These are phyloP conservation scores for Gastrophysa polygoni DNA, from an alignment of 2,888 invertebrate genomes.

Conservation along the genomic window DNA sequence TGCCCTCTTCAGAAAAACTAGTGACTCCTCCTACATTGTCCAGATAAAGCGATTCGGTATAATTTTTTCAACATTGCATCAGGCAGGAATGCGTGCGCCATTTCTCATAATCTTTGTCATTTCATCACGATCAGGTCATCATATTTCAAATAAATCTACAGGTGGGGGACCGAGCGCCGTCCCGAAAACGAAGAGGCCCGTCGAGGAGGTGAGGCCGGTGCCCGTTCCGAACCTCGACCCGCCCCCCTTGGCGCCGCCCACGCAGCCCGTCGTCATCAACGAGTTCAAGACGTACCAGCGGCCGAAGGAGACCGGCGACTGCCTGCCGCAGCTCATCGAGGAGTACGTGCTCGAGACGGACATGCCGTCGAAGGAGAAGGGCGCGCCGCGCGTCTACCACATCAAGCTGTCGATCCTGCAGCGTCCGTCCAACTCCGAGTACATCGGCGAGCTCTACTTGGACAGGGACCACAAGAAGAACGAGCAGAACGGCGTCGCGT, in stretches of 20 bases:
- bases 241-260: constrained; percentile 21
- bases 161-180: constrained; percentile 39
- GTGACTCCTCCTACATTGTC: too few relatives aligned
- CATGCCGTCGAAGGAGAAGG: constrained; percentile 61
- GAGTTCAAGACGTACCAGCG: constrained; percentile 56
- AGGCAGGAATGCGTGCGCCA: too few relatives aligned
- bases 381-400: constrained; percentile 66
- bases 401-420: constrained; percentile 88
- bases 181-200: constrained; percentile 62
- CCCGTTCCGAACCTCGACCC: constrained; percentile 31
- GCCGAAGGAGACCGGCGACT: constrained; percentile 57
- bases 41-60: too few relatives aligned
- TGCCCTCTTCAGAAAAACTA: too few relatives aligned
- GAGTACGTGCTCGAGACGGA: constrained; percentile 91
- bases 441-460: constrained; percentile 87
- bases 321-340: constrained; percentile 77
- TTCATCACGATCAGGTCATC: too few relatives aligned
- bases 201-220: constrained; percentile 26
- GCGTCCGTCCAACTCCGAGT: constrained; percentile 86
- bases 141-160: too few relatives aligned
- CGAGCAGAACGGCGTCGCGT: constrained; percentile 75
- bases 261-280: constrained; percentile 42
- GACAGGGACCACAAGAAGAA: constrained; percentile 71
- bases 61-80: too few relatives aligned
- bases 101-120: too few relatives aligned